phyloP scores from a whole-genome alignment of 1,140 invertebrate genomes.

The Scaptodrosophila lebanonensis region DNA sequence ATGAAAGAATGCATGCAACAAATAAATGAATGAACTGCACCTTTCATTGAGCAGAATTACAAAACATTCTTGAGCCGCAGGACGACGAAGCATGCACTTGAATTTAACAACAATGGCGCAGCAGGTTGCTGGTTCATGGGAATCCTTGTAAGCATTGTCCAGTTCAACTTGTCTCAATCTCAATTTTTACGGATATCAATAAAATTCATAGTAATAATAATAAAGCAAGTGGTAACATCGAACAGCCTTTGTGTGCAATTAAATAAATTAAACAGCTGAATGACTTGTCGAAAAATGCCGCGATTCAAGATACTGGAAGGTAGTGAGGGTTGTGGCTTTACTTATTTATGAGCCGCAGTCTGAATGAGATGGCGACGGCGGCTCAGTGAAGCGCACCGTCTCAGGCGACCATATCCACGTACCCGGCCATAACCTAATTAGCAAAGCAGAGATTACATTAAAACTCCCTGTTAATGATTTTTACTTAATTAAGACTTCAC shows the following conservation, averaged over 20 bases:
- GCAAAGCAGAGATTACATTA: constrained; percentile 50
- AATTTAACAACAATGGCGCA: constrained; percentile 52
- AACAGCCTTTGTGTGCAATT: constrained; percentile 50
- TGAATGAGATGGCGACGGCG: neutral
- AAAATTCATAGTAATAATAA: constrained; percentile 72
- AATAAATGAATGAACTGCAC: constrained; percentile 52
- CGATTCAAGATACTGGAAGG: neutral
- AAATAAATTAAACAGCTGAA: constrained; percentile 74
- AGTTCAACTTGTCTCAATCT: constrained; percentile 54
- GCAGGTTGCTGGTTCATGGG: constrained; percentile 60
- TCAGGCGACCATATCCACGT: constrained; percentile 46
- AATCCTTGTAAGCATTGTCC: constrained; percentile 27
- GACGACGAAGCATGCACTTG: constrained; percentile 4
- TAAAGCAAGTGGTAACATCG: constrained; percentile 62
- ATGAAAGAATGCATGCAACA: constrained; percentile 25
- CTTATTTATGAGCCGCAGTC: no score
- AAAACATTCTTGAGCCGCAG: constrained; percentile 16
- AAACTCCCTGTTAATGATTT: constrained; percentile 38
- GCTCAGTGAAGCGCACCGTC: constrained; percentile 38
- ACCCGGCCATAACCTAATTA: constrained; percentile 40
- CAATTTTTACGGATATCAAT: constrained; percentile 39
- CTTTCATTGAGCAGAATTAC: constrained; percentile 43
- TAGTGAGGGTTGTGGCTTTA: neutral
- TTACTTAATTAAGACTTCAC: constrained; percentile 57
- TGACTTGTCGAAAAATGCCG: constrained; percentile 69